A percentile compares a stretch with the other conserved stretches of the same genome.
phyloP scores from a whole-genome alignment of 2,888 invertebrate genomes.

The Cantharis nigra region DNA sequence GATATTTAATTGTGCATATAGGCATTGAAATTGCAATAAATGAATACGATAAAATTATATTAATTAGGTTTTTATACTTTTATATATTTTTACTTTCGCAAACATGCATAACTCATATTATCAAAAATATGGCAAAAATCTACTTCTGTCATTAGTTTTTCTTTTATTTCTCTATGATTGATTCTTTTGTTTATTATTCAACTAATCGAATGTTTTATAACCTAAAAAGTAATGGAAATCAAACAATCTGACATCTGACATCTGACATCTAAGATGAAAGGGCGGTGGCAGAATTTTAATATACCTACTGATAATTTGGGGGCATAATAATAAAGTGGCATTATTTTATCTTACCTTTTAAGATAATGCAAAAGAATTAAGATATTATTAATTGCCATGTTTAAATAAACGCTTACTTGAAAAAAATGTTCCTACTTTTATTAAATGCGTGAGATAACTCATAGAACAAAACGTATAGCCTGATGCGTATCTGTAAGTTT shows the following conservation, averaged over 20 bases:
- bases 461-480: neutral
- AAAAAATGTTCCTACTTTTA: neutral
- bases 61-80: neutral
- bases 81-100: neutral
- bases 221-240: no score
- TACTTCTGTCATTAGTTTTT: no score
- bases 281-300: no score
- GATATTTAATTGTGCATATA: neutral
- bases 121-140: no score
- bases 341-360: neutral
- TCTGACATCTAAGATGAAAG: no score
- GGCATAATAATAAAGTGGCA: no score
- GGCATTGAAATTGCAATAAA: neutral
- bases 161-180: no score
- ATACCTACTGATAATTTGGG: no score
- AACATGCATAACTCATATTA: neutral
- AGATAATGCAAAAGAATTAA: neutral
- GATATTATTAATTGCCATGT: neutral
- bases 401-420: neutral
- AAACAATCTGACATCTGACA: no score
- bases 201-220: no score
- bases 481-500: neutral
- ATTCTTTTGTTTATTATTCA: no score
- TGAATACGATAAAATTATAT: neutral
- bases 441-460: conserved; percentile 1